Conservation (phyloP, 1,140 invertebrate species). For the Heliconius hermathena region DNA sequence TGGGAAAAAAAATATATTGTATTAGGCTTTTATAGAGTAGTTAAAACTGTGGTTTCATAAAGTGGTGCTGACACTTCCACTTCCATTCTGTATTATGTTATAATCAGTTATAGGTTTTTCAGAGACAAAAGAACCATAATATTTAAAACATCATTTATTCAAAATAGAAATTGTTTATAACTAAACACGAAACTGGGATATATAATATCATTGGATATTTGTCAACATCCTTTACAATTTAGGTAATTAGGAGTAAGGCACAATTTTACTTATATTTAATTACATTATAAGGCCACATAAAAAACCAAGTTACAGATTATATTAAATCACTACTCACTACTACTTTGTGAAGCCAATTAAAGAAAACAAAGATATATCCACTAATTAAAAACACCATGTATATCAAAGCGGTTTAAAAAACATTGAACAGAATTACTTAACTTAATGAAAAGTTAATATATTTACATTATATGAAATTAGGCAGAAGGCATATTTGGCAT, state of each 20-base stretch:
- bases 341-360: neutral
- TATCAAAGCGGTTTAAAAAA: neutral
- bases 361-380: neutral
- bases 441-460: neutral
- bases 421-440: neutral
- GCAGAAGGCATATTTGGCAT: constrained; percentile 11
- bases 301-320: neutral
- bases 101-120: neutral
- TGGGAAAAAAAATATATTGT: too few species aligned
- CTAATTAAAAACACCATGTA: neutral
- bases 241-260: constrained; percentile 4
- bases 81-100: too few species aligned
- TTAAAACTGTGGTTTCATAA: too few species aligned
- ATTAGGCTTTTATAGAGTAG: too few species aligned
- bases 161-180: constrained; percentile 12
- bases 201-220: constrained; percentile 19
- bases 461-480: neutral
- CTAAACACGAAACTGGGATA: constrained; percentile 12
- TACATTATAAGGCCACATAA: neutral
- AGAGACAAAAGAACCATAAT: neutral
- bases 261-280: constrained; percentile 11
- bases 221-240: constrained; percentile 14
- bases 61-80: too few species aligned
- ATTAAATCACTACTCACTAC: neutral
- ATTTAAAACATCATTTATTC: constrained; percentile 23